Base-by-base conservation (phyloP, 1,140 invertebrate genomes). In the Leptopilina boulardi region DNA sequence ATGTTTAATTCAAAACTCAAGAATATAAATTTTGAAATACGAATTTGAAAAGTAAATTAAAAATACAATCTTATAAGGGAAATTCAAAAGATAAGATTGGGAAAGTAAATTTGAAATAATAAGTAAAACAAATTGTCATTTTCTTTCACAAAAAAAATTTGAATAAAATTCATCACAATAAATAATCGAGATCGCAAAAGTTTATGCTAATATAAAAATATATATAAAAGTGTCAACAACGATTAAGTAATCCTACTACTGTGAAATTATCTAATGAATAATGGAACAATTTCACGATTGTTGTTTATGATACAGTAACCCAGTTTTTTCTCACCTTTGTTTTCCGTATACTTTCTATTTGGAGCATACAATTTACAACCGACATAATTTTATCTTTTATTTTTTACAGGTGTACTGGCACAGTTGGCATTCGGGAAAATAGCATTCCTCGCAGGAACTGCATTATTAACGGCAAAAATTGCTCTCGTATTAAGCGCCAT, bases 381-480 rank as follows among this genome's bases (percentile, higher is more conserved):
- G 59, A 30, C 26, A 66, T 11, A 66, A 66, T 66, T 51, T 72
- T 42, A 8, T 38, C 2, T 38, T 38, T 38, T 38, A 6, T 38
- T 38, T 9, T 38, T 38, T 38, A 38, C 44, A 91, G 91, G 91
- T 70, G 93, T 94, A 87, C 89, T 95, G 88, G 92, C 92, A 1
- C 93, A 95, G 88, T 85, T 94, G 87, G 93, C 94, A 56, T 93
- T 94, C 77, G 94, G 93, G 8, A 95, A 94, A 88, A 92, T 95
- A 44, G 93, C 94, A 9, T 91, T 95, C 70, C 87, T 94, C 42
- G 93, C 94, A 15, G 94, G 94, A 21, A 93, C 93, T 2, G 94
- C 94, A 10, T 88, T 95, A 41, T 88, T 95, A 6, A 92, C 94
- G 23, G 93, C 94, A 0, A 95, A 95, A 85, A 92, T 95, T 47